Evolutionary conservation across 2,113 vertebrate genomes (phyloP).

Genomic region (Xyliphius kryptos): DNA sequence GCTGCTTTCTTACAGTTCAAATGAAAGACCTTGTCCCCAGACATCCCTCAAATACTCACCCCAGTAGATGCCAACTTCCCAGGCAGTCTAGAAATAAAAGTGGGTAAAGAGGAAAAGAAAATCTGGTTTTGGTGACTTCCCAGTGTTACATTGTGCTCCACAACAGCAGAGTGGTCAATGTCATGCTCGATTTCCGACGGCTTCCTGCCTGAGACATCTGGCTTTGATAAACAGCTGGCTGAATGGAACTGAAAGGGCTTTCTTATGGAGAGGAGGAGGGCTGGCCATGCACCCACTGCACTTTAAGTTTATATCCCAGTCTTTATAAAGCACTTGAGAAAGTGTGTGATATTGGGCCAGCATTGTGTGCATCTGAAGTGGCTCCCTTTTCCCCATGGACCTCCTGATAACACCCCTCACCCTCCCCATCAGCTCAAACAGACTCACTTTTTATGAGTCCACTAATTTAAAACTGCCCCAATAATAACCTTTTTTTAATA

Average conservation of each 20-base stretch:
- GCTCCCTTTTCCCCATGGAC: constrained; percentile 7
- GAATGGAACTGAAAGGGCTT: constrained; percentile 18
- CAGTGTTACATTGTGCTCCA: background rate
- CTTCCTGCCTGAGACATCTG: constrained; percentile 50
- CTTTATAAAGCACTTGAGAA: constrained; percentile 39
- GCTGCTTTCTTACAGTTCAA: too few relatives aligned
- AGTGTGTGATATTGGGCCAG: constrained; percentile 40
- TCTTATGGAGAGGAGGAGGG: constrained; percentile 5
- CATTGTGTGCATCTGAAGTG: constrained; percentile 23
- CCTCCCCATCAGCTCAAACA: background rate
- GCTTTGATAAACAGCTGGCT: constrained; percentile 50
- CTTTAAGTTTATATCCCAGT: constrained; percentile 38
- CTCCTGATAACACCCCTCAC: background rate
- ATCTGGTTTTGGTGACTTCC: background rate
- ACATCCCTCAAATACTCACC: too few relatives aligned
- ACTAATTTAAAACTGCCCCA: background rate
- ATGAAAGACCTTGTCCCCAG: too few relatives aligned
- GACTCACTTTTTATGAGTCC: constrained; percentile 5
- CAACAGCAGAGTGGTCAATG: constrained; percentile 16
- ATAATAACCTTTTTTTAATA: too few relatives aligned
- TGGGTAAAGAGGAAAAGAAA: too few relatives aligned
- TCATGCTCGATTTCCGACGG: constrained; percentile 38
- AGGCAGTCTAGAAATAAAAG: too few relatives aligned
- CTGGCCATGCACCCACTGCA: constrained; percentile 32
- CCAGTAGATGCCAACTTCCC: too few relatives aligned